These are phyloP conservation scores for Agonum fuliginosum DNA, from an alignment of 2,888 invertebrate genomes.

Conservation along the genomic window DNA sequence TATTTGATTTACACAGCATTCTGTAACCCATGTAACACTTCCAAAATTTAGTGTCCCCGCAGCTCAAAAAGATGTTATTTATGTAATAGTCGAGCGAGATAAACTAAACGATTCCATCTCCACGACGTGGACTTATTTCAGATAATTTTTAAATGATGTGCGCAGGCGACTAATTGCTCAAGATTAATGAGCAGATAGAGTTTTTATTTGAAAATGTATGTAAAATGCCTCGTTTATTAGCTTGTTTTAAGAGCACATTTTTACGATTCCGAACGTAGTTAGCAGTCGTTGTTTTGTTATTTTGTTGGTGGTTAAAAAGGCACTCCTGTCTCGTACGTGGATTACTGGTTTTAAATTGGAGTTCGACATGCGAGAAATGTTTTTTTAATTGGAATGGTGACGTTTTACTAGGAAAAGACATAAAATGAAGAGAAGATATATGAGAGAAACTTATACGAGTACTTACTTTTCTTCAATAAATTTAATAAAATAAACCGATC, in stretches of 20 bases:
- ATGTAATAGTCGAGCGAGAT: constrained; percentile 49
- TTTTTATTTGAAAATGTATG: constrained; percentile 54
- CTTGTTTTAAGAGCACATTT: constrained; percentile 27
- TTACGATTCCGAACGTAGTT: constrained; percentile 42
- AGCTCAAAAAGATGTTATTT: constrained; percentile 45
- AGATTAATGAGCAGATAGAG: constrained; percentile 51
- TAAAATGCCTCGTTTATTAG: constrained; percentile 54
- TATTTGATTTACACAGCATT: constrained; percentile 29
- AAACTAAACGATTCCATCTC: constrained; percentile 48
- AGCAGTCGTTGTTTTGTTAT: constrained; percentile 14
- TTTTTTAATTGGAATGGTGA: constrained; percentile 16
- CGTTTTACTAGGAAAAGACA: constrained; percentile 9
- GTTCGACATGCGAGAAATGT: constrained; percentile 34
- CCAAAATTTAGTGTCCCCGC: constrained; percentile 17
- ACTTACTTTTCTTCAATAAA: no score
- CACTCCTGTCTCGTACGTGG: constrained; percentile 34
- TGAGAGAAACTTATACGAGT: no score
- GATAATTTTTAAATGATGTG: constrained; percentile 57
- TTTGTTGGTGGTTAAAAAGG: constrained; percentile 43
- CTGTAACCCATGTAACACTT: neutral
- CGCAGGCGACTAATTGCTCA: constrained; percentile 45
- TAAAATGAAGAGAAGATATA: no score
- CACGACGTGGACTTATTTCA: constrained; percentile 32
- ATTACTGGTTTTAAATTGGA: constrained; percentile 32
- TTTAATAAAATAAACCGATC: no score